A percentile compares a stretch with the other conserved stretches of the same genome.
phyloP scores from a whole-genome alignment of 2,113 vertebrate genomes.

The Gobius niger region DNA sequence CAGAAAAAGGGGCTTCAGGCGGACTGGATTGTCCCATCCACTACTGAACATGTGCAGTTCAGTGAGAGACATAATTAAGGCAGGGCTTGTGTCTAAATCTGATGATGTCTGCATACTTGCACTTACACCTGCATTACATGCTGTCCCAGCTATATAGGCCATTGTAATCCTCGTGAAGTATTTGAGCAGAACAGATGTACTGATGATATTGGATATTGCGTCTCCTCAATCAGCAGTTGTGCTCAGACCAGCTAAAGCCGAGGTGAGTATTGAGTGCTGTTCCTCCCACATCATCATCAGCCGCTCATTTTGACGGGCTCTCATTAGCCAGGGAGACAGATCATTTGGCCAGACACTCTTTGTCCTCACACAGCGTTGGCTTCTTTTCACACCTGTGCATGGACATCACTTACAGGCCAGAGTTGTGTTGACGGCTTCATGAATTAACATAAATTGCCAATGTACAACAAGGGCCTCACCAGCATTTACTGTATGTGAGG shows the following conservation, averaged over 20 bases:
- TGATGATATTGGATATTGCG: neutral
- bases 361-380: slow-evolving; percentile 60
- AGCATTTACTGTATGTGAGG: neutral
- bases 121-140: too few species aligned
- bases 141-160: too few species aligned
- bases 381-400: slow-evolving; percentile 59
- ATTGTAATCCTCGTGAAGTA: neutral
- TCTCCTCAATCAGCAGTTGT: neutral
- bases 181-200: neutral
- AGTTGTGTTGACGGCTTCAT: neutral
- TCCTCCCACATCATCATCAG: slow-evolving; percentile 68
- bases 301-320: slow-evolving; percentile 54
- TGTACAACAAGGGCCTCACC: neutral
- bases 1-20: too few species aligned
- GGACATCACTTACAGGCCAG: neutral
- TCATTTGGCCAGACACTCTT: slow-evolving; percentile 56
- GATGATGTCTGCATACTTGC: too few species aligned
- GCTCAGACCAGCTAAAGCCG: slow-evolving; percentile 28
- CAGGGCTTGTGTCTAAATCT: too few species aligned
- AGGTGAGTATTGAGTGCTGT: slow-evolving; percentile 52
- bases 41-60: too few species aligned
- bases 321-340: slow-evolving; percentile 59
- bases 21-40: too few species aligned
- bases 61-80: too few species aligned
- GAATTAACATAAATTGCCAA: neutral